Evolutionary conservation across 2,888 invertebrate species (phyloP).

Genomic region (Phoronis australis): DNA sequence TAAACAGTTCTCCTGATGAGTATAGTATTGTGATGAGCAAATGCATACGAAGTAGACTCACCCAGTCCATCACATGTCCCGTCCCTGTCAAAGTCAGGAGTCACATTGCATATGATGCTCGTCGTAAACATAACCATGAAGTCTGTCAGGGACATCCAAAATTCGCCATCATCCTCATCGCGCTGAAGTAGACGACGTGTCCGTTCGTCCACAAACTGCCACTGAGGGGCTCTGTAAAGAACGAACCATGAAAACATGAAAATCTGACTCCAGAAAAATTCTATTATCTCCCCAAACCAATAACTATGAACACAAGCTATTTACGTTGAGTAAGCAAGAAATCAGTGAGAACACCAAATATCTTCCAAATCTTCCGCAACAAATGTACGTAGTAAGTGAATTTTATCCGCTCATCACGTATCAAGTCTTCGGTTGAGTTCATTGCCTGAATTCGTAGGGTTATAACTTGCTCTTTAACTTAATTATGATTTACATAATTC

Average conservation of each 20-base stretch:
- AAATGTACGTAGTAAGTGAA: too few species aligned
- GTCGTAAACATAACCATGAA: constrained; percentile 65
- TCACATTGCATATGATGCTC: constrained; percentile 69
- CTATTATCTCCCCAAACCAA: neutral
- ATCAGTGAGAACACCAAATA: too few species aligned
- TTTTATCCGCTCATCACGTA: too few species aligned
- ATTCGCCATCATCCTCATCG: constrained; percentile 66
- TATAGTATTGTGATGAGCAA: too few species aligned
- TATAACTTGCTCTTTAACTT: too few species aligned
- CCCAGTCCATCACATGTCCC: constrained; percentile 64
- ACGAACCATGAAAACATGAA: neutral
- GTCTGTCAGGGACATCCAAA: constrained; percentile 71
- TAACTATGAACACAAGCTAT: too few species aligned
- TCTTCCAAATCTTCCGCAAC: too few species aligned
- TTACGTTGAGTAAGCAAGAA: too few species aligned
- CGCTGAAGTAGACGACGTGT: constrained; percentile 65
- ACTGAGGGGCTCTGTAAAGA: constrained; percentile 59
- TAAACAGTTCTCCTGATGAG: too few species aligned
- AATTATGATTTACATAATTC: too few species aligned
- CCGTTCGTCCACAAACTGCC: constrained; percentile 63
- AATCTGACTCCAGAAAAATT: neutral
- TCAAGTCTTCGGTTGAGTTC: too few species aligned
- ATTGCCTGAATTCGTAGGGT: too few species aligned
- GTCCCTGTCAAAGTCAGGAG: constrained; percentile 68
- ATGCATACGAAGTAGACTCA: constrained; percentile 34